Evolutionary conservation across 2,113 vertebrate species (phyloP), one percentile per base, ranked within the genome.

Genomic region (Ptilorrhoa leucosticta): DNA sequence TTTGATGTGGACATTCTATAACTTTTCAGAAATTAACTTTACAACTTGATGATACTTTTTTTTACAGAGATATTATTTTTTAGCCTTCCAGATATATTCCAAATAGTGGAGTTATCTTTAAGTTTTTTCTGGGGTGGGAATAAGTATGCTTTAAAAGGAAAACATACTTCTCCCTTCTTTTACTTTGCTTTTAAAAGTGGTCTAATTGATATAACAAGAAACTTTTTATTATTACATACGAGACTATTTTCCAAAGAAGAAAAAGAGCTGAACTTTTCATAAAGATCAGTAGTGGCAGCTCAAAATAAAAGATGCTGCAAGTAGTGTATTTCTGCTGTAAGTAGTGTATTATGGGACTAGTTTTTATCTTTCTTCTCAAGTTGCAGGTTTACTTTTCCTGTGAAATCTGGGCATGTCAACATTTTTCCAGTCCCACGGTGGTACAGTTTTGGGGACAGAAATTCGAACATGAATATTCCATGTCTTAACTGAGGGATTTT

Each of bases 71-170:
- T 10, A 15, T 16, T 27, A 33, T 44, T 85, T 95, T 28, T 70
- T 37, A 63, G 2, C 19, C 15, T 75, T 76, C 6, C 16, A 50
- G 7, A 39, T 50, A 21, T 14, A 78, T 82, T 42, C 20, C 21
- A 70, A 30, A 63, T 19, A 75, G 11, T n/a, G 4, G 30, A 60
- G 24, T 48, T 64, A 39, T 14, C 18, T 37, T 53, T 54, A 66
- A 71, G 14, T 1, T 7, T 1, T 7, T 30, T 61, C 64, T 40
- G 6, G 3, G 10, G 28, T 11, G 12, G 4, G 3, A 66, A 40
- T 44, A 26, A 63, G 3, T 22, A 18, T 30, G 11, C 15, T n/a
- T 69, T 45, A 65, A 65, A 26, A 88, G 6, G 13, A 83, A 90
- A 89, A 60, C 6, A 37, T 15, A 23, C 2, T 45, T 78, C 20